Conservation (phyloP, 2,888 invertebrate species). For the Tipula confusa region DNA sequence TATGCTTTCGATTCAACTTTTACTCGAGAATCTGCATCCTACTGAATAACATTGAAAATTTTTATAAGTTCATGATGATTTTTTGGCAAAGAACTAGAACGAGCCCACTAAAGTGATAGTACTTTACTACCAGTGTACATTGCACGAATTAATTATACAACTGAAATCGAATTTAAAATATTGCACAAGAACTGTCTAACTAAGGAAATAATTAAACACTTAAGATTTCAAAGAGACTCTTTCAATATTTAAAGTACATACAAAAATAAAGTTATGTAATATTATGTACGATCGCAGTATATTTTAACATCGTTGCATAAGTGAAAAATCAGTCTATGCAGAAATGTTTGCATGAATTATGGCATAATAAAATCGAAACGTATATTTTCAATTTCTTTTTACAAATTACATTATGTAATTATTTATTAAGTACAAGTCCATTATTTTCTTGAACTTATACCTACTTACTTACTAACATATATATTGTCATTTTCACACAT, state of each 20-base stretch:
- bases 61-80: neutral
- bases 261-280: neutral
- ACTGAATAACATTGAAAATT: neutral
- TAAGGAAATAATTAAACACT: neutral
- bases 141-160: no score
- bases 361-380: neutral
- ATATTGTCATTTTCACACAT: neutral
- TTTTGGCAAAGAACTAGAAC: neutral
- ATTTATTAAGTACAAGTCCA: neutral
- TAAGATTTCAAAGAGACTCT: neutral
- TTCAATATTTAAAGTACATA: neutral
- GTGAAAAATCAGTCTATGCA: neutral
- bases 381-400: neutral
- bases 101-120: no score
- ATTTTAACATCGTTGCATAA: neutral
- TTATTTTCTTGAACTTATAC: neutral
- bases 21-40: neutral
- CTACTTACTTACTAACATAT: neutral
- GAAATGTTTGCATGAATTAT: neutral
- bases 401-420: neutral
- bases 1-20: neutral
- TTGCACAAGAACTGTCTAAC: neutral
- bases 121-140: no score
- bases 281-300: neutral
- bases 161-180: neutral